Evolutionary conservation across 2,888 invertebrate genomes (phyloP), one percentile per base, ranked within the genome.

Genomic region (Cataglyphis albicans): DNA sequence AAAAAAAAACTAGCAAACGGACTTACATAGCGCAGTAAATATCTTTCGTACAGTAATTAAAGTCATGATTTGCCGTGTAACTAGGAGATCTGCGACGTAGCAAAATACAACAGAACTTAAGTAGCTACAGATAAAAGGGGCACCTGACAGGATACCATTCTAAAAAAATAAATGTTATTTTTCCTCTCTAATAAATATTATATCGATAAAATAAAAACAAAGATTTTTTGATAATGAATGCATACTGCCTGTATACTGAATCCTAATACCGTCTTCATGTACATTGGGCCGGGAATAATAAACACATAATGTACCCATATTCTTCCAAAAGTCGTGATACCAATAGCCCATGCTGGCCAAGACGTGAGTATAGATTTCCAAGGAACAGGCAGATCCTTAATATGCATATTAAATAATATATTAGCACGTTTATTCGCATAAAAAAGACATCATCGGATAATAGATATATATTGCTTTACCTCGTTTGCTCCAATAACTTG

Each of bases 261-360:
- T 38, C 96, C 96, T 21, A 97, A 94, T 82, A 97, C 96, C 81
- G 96, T 96, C 93, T 96, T 96, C 96, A 97, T 97, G 92, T 97
- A 97, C 91, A 96, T 96, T 29, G 97, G 97, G 15, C 97, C 97
- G 68, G 96, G 96, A 90, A 96, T 96, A 92, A 97, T 97, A 92
- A 97, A 97, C 35, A 96, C 96, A 91, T 97, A 97, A 92, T 97
- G 97, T 6, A 97, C 96, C 97, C 97, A 97, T 92, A 97, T 97
- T 73, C 97, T 95, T n/a, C 97, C 97, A 90, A 97, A 97, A 0
- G 97, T 97, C 1, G 97, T 97, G 57, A 97, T 95, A 12, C 96
- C 97, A 90, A 97, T 97, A 0, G 96, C 95, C 97, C 97, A 97
- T 3, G 96, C 96, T 0, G 97, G 96, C 93, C 96, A 93, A 0